phyloP scores from a whole-genome alignment of 2,888 invertebrate species.

The Pemphredon lugubris region DNA sequence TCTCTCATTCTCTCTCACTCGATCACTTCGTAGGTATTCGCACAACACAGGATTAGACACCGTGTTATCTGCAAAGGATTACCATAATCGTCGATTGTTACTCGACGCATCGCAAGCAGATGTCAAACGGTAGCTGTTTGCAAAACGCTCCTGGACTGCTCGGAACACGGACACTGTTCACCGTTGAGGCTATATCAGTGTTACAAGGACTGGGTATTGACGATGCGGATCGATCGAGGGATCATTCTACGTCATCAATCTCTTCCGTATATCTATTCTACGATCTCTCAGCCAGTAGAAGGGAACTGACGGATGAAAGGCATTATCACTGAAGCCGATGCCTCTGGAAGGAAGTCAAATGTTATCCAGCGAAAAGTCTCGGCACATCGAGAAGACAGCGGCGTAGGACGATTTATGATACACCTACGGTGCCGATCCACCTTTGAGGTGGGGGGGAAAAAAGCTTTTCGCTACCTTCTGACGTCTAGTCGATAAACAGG shows the following conservation, averaged over 20 bases:
- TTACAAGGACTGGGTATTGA: not conserved
- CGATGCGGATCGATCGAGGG: not conserved
- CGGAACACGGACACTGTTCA: not conserved
- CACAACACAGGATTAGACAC: no score
- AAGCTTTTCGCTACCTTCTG: not conserved
- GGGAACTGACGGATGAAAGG: slow-evolving; percentile 15
- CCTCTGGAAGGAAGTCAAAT: not conserved
- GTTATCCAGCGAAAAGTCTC: not conserved
- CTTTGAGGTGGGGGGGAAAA: slow-evolving; percentile 24
- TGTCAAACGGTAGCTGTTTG: no score
- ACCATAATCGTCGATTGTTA: not conserved
- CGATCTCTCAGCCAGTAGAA: not conserved
- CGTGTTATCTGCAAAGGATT: not conserved
- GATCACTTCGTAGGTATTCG: no score
- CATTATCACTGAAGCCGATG: not conserved
- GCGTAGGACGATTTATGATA: slow-evolving; percentile 60
- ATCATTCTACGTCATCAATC: not conserved
- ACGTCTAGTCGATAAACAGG: no score
- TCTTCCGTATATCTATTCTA: not conserved
- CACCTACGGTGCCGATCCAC: slow-evolving; percentile 32
- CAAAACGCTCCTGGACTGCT: no score
- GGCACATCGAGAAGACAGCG: not conserved
- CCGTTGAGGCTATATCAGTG: not conserved
- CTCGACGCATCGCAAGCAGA: no score
- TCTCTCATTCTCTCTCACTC: no score